These are phyloP conservation scores for Neolamprologus kungweensis DNA, from an alignment of 2,113 vertebrate genomes.

Conservation along the genomic window DNA sequence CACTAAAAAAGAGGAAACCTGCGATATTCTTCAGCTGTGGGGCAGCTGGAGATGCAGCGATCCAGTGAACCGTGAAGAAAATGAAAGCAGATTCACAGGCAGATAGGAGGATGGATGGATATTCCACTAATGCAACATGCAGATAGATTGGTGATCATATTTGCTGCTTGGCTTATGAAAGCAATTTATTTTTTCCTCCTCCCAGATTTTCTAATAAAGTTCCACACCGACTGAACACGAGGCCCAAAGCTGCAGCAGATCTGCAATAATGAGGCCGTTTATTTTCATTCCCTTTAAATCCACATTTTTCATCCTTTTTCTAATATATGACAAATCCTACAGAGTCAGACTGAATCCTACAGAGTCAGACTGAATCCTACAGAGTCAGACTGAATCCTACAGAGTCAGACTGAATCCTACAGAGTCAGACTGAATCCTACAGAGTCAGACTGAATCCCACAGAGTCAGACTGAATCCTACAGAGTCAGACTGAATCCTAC, in stretches of 20 bases:
- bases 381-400: background rate
- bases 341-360: background rate
- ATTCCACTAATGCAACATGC: background rate
- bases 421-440: too few species aligned
- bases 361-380: too few species aligned
- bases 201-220: background rate
- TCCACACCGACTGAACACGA: background rate
- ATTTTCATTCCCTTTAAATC: background rate
- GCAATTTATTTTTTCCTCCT: background rate
- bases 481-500: too few species aligned
- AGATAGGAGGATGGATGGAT: background rate
- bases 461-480: background rate
- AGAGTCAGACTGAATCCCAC: too few species aligned
- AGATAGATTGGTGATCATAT: background rate
- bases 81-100: background rate
- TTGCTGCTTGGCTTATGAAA: background rate
- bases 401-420: too few species aligned
- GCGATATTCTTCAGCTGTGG: rapidly evolving
- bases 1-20: background rate
- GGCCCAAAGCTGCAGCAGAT: background rate
- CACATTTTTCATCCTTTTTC: background rate
- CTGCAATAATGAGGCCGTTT: background rate
- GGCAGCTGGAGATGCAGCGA: background rate
- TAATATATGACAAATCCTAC: background rate
- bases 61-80: background rate